Evolutionary conservation across 2,113 vertebrate genomes (phyloP).

Genomic region (Psilopogon haemacephalus): DNA sequence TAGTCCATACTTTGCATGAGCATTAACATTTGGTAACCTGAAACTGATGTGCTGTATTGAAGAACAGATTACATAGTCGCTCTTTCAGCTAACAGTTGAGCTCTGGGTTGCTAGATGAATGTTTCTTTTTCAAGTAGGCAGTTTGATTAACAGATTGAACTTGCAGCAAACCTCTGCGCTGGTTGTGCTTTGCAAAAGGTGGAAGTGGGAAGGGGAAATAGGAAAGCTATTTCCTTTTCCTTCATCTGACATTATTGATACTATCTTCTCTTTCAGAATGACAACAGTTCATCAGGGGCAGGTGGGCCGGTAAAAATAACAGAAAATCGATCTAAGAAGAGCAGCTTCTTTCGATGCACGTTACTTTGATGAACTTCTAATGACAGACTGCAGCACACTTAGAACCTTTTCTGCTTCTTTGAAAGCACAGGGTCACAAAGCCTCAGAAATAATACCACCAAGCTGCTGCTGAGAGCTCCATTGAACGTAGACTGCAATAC

Average conservation of each 20-base stretch:
- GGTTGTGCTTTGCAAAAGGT: not conserved
- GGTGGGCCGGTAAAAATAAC: conserved; percentile 93
- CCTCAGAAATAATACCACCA: conserved; percentile 75
- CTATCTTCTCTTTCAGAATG: conserved; percentile 78
- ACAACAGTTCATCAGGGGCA: conserved; percentile 83
- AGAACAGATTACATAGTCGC: not conserved
- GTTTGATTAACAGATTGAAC: not conserved
- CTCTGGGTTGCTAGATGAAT: not conserved
- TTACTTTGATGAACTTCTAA: conserved; percentile 85
- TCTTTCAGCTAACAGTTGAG: not conserved
- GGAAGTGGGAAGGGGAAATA: not conserved
- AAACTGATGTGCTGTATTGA: not conserved
- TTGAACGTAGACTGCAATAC: conserved; percentile 66
- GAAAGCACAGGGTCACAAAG: conserved; percentile 81
- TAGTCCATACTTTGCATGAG: not conserved
- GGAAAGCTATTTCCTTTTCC: not conserved
- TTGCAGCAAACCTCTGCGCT: not conserved
- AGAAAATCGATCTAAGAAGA: conserved; percentile 94
- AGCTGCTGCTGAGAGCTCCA: conserved; percentile 82
- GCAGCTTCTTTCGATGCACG: conserved; percentile 92
- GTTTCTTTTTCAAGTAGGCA: not conserved
- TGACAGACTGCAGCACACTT: conserved; percentile 78
- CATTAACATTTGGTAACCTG: not conserved
- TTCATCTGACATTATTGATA: not conserved
- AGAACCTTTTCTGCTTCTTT: conserved; percentile 79